Evolutionary conservation across 1,140 invertebrate genomes (phyloP).

Genomic region (Bombus turneri): DNA sequence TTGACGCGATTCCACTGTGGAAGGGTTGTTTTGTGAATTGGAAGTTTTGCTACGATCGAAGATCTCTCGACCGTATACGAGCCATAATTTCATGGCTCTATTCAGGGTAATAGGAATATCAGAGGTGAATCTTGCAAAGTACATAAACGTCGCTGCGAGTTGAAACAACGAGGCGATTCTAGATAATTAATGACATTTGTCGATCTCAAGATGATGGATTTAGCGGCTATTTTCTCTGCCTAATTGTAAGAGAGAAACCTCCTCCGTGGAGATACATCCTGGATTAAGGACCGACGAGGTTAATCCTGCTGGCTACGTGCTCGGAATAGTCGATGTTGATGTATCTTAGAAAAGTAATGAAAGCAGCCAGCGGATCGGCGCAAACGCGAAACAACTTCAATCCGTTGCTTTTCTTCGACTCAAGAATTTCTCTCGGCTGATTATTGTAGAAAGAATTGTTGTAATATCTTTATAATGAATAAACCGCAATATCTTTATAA

Average conservation of each 20-base stretch:
- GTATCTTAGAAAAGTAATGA: neutral
- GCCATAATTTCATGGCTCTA: neutral
- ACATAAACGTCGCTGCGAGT: neutral
- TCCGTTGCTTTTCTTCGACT: too few species aligned
- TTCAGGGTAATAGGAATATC: too few species aligned
- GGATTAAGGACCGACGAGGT: conserved; percentile 33
- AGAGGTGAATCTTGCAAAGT: neutral
- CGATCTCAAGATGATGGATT: conserved; percentile 14
- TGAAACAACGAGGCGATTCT: neutral
- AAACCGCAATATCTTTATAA: neutral
- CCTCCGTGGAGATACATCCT: neutral
- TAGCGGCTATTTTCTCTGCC: neutral
- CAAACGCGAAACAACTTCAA: neutral
- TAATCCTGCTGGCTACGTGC: conserved; percentile 24
- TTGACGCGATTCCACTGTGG: neutral
- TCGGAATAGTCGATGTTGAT: conserved; percentile 20
- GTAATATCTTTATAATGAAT: neutral
- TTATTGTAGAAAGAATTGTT: neutral
- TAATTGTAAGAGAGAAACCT: conserved; percentile 21
- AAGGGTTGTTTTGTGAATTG: conserved; percentile 27
- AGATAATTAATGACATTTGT: conserved; percentile 18
- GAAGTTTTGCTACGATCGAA: neutral
- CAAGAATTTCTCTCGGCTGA: neutral
- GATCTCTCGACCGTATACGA: too few species aligned
- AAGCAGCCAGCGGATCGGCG: neutral